These are phyloP conservation scores for Mareca strepera DNA, from an alignment of 2,797 vertebrate species.

Conservation along the genomic window DNA sequence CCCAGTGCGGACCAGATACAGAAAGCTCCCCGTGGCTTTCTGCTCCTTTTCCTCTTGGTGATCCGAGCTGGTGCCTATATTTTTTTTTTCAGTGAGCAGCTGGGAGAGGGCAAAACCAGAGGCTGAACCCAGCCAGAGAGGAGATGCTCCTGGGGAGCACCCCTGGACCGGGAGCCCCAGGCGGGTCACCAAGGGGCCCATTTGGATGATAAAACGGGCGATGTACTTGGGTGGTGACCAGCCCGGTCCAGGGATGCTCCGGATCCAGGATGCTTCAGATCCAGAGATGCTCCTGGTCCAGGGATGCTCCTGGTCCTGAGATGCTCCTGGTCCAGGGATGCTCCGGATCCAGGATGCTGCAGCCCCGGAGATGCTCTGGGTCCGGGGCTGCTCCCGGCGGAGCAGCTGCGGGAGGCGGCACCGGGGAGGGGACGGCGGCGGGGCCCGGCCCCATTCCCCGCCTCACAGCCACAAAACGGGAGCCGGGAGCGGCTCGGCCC, in stretches of 20 bases:
- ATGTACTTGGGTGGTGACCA: no score
- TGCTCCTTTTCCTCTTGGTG: neutral
- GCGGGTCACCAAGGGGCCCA: neutral
- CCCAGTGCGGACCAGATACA: neutral
- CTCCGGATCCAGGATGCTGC: no score
- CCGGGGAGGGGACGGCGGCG: neutral
- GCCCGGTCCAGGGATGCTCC: no score
- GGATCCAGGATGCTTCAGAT: no score
- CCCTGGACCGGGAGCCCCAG: neutral
- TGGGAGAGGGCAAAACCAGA: neutral
- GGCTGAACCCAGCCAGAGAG: neutral
- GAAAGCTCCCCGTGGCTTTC: neutral
- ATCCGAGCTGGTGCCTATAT: neutral
- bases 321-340: no score
- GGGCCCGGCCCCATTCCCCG: conserved; percentile 29
- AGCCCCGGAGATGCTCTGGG: no score
- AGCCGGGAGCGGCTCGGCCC: neutral
- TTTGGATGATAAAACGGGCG: no score
- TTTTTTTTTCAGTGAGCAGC: neutral
- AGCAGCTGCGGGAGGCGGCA: conserved; percentile 23
- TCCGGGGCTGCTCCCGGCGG: neutral
- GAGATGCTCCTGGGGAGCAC: neutral
- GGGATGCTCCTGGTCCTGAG: no score
- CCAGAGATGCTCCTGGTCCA: no score
- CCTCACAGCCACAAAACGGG: conserved; percentile 36